Evolutionary conservation across 2,113 vertebrate genomes (phyloP), one percentile per base, ranked within the genome.

Genomic region (Thomomys bottae): DNA sequence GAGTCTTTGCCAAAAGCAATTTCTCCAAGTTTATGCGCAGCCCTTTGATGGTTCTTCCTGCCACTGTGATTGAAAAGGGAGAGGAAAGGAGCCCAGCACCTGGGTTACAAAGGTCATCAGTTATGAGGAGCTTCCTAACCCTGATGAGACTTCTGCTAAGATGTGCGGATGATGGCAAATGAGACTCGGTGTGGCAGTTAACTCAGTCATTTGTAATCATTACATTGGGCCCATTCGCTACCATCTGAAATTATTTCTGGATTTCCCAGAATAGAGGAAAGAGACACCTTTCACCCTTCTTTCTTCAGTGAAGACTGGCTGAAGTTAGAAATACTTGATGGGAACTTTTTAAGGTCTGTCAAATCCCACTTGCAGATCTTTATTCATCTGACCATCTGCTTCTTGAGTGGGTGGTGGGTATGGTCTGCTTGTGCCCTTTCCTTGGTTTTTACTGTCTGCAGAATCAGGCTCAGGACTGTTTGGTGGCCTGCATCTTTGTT

Each of bases 141-240:
- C 95, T 97, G 96, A 96, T 94, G 94, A 94, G 94, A 54, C 89
- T 92, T 86, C 71, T 93, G 92, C 96, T 97, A 95, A 97, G 96
- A 83, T 73, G 4, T 0, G 75, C 40, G 88, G 93, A 94, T 93
- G 94, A 96, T 97, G 97, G 97, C 96, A 96, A 96, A 97, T 97
- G 96, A 97, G 93, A 89, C 95, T 34, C 10, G n/a, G 36, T 0
- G 5, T 9, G 93, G 86, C 95, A 95, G 96, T 97, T 97, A 98
- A 93, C 96, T 93, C 87, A 71, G 89, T 96, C 96, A 95, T 98
- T 97, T 97, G 95, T 97, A 97, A 97, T 97, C 86, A 97, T 97
- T 97, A 96, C 96, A 94, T 95, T 92, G 77, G 88, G 93, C 70
- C 84, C 79, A 96, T 95, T 96, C 36, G 11, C 26, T 96, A 96